Base-by-base conservation (phyloP, 2,888 invertebrate genomes). In the Dolichopus griseipennis region DNA sequence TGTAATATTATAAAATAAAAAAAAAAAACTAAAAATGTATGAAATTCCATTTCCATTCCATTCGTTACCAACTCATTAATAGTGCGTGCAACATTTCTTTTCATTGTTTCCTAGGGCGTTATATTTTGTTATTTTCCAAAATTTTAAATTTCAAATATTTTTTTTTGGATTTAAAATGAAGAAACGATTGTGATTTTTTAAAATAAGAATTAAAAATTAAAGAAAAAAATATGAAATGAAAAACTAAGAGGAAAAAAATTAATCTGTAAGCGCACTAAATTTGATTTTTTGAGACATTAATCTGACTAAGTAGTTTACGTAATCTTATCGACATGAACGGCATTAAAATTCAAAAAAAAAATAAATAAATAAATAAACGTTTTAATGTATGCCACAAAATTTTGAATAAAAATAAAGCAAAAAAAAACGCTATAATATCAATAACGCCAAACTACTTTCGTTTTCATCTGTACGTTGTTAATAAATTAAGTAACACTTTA, bases 261-360 rank as follows among this genome's bases (percentile, higher is more conserved):
- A 52, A 52, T 18, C 15, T 52, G 52, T 52, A 18, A 2, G 52
- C n/a, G 52, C 52, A 52, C 52, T 52, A 52, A 52, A 52, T 52
- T 52, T 52, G 52, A 52, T 52, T 52, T 52, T 52, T 52, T 18
- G 52, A 52, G 52, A 52, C 52, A 52, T 52, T 52, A 52, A 52
- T 52, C 52, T 52, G 15, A n/a, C n/a, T 52, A 18, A 52, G n/a
- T 52, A 52, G 6, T n/a, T 52, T 52, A 52, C 52, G 52, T n/a
- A 52, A 52, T 52, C 52, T 52, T n/a, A n/a, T 52, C 52, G 52
- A 52, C 52, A 18, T n/a, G n/a, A 37, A 37, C 12, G 12, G 12
- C 37, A 52, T n/a, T 52, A 52, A 52, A n/a, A 52, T 52, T 52
- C 52, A 52, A 1, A 6, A 52, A 52, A 18, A 37, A 27, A 27